These are phyloP conservation scores for Salticus scenicus DNA, from an alignment of 2,888 invertebrate genomes.

Conservation along the genomic window DNA sequence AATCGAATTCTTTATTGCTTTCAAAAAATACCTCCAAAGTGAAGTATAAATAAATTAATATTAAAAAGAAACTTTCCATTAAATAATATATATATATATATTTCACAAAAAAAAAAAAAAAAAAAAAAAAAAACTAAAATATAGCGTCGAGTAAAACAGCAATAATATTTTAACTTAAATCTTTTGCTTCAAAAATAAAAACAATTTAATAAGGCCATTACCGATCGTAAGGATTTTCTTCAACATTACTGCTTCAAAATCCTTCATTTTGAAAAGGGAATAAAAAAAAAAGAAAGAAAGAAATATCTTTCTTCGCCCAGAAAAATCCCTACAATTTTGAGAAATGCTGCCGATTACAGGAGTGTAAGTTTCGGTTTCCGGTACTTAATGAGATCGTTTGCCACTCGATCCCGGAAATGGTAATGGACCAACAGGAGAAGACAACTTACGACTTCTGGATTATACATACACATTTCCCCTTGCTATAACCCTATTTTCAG, in stretches of 20 bases:
- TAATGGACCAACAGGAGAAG: constrained; percentile 63
- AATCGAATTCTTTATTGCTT: no score
- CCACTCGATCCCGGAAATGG: constrained; percentile 61
- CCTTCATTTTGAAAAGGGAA: constrained; percentile 22
- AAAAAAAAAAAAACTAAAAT: neutral
- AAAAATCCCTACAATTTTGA: constrained; percentile 26
- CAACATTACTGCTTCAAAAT: constrained; percentile 33
- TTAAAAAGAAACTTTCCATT: no score
- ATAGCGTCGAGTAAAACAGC: neutral
- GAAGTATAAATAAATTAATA: no score
- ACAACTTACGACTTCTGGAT: constrained; percentile 43
- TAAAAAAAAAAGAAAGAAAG: no score
- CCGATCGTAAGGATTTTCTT: constrained; percentile 31
- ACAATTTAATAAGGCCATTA: constrained; percentile 15
- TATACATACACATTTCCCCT: constrained; percentile 32
- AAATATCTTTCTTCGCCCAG: neutral
- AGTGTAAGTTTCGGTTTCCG: constrained; percentile 67
- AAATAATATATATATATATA: no score
- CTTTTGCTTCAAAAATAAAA: no score
- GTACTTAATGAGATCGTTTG: constrained; percentile 69
- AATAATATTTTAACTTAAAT: constrained; percentile 43
- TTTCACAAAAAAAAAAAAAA: neutral
- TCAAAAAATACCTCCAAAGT: no score
- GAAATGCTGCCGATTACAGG: constrained; percentile 50
- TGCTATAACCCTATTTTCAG: neutral